Conservation (phyloP, 1,140 invertebrate species). For the Pachypsylla venusta region DNA sequence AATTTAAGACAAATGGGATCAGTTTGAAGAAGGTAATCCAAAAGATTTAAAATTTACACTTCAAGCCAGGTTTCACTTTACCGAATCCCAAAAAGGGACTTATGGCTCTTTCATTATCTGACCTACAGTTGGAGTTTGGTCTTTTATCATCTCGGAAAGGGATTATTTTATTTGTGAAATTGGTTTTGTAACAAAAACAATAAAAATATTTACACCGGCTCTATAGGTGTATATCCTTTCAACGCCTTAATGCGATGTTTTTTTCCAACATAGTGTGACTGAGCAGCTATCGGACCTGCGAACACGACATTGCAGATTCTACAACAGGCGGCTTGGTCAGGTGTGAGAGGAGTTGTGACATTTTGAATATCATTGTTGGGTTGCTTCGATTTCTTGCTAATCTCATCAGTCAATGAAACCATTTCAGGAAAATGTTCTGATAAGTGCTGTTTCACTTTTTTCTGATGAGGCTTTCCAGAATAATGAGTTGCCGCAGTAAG, state of each 20-base stretch:
- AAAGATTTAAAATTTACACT: too few relatives aligned
- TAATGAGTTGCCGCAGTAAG: not conserved
- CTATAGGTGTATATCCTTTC: constrained; percentile 1
- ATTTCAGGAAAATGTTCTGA: not conserved
- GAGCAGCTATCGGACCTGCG: not conserved
- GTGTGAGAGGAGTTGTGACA: not conserved
- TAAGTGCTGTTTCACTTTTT: not conserved
- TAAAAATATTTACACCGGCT: too few relatives aligned
- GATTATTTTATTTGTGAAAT: too few relatives aligned
- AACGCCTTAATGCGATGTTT: not conserved
- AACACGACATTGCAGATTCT: constrained; percentile 1
- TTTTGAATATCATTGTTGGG: not conserved
- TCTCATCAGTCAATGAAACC: not conserved
- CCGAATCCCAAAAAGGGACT: too few relatives aligned
- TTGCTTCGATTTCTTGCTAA: not conserved
- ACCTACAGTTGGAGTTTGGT: too few relatives aligned
- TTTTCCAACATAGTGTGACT: not conserved
- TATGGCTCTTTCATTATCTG: too few relatives aligned
- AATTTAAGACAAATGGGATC: too few relatives aligned
- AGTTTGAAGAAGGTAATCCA: too few relatives aligned
- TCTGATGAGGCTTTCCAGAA: not conserved
- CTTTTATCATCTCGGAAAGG: too few relatives aligned
- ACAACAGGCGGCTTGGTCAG: not conserved
- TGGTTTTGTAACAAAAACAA: too few relatives aligned
- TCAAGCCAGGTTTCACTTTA: too few relatives aligned